Percentiles rank a stretch among this genome's conserved stretches.
These are phyloP conservation scores for Ailuropoda melanoleuca DNA, from an alignment of 2,113 vertebrate species.

Conservation along the genomic window DNA sequence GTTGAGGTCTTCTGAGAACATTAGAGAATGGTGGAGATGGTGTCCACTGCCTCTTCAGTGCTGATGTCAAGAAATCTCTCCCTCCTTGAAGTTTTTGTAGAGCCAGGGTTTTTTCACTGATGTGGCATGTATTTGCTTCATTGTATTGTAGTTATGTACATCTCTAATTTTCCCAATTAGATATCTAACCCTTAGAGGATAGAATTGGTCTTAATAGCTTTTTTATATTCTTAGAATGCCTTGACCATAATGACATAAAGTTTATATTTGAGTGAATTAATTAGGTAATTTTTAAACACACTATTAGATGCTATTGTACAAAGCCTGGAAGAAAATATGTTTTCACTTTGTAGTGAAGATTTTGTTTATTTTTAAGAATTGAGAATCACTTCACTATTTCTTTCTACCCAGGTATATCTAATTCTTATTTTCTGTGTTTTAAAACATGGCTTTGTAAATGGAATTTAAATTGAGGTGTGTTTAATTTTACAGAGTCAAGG, in stretches of 20 bases:
- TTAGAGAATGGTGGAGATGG: not conserved
- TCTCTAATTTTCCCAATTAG: constrained; percentile 15
- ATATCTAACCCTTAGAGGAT: not conserved
- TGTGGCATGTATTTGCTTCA: not conserved
- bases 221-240: constrained; percentile 25
- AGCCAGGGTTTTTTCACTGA: not conserved
- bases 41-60: not conserved
- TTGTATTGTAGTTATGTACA: not conserved
- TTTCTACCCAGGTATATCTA: not conserved
- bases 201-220: not conserved
- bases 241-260: not conserved
- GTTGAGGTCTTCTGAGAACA: not conserved
- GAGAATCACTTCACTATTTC: not conserved
- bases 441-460: constrained; percentile 28
- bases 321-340: not conserved
- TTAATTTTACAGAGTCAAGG: constrained; percentile 35
- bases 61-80: not conserved
- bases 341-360: constrained; percentile 29
- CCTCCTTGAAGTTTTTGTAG: not conserved
- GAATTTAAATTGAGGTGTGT: not conserved
- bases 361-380: constrained; percentile 38
- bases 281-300: not conserved
- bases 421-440: not conserved
- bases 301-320: not conserved
- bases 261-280: constrained; percentile 27